A percentile compares a stretch with the other conserved stretches of the same genome.
phyloP scores from a whole-genome alignment of 1,140 invertebrate genomes.

The Pseudomyrmex flavicornis region DNA sequence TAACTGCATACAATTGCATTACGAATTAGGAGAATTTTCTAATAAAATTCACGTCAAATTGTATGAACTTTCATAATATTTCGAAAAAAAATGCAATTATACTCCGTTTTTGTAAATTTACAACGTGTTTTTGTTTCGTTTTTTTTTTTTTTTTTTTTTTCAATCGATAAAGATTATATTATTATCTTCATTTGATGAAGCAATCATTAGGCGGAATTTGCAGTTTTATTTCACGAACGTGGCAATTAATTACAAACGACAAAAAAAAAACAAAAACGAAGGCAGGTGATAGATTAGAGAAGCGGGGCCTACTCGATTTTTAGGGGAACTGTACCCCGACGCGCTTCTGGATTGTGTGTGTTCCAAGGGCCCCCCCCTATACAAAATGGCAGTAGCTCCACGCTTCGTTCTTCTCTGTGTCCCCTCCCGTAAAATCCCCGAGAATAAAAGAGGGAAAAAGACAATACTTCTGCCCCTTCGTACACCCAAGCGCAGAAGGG shows the following conservation, averaged over 20 bases:
- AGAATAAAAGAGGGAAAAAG: constrained; percentile 76
- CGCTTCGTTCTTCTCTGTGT: background rate
- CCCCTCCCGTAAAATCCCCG: constrained; percentile 70
- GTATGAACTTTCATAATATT: background rate
- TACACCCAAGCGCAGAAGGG: constrained; percentile 70
- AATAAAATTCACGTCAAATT: background rate
- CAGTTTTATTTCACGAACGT: constrained; percentile 6
- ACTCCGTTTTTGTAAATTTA: too few relatives aligned
- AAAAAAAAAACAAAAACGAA: constrained; percentile 1
- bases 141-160: background rate
- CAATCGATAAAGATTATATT: background rate
- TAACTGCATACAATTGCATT: background rate
- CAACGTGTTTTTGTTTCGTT: too few relatives aligned
- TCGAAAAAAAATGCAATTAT: too few relatives aligned
- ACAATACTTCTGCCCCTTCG: constrained; percentile 81
- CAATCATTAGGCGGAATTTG: background rate
- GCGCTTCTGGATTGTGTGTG: constrained; percentile 81
- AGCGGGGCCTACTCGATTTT: constrained; percentile 75
- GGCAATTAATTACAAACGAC: constrained; percentile 4
- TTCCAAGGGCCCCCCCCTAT: constrained; percentile 77
- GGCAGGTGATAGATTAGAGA: constrained; percentile 75
- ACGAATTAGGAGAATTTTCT: background rate
- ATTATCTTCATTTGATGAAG: background rate
- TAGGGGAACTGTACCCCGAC: constrained; percentile 82
- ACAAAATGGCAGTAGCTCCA: constrained; percentile 83